These are phyloP conservation scores for Myotis pilosus DNA, from an alignment of 2,797 vertebrate genomes.

Conservation along the genomic window DNA sequence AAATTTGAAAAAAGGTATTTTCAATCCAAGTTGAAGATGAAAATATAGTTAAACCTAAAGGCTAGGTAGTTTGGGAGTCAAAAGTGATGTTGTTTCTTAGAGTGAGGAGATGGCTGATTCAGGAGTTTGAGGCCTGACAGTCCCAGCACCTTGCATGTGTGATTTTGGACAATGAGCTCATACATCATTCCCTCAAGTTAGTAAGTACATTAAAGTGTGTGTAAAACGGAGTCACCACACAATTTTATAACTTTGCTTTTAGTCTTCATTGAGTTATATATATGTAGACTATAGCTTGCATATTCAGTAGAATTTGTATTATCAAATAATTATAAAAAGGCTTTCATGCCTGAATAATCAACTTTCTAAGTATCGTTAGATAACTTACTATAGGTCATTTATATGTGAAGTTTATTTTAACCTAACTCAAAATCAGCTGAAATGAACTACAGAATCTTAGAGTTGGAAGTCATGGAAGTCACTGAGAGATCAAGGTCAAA, in stretches of 20 bases:
- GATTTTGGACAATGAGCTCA: background rate
- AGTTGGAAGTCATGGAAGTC: background rate
- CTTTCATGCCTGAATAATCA: background rate
- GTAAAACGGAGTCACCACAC: background rate
- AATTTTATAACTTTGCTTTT: background rate
- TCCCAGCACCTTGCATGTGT: background rate
- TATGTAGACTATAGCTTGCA: background rate
- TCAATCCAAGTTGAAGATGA: background rate
- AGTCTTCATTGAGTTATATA: background rate
- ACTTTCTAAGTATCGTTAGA: conserved; percentile 40
- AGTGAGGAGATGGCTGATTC: background rate
- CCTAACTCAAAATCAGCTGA: conserved; percentile 20
- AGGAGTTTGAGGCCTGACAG: background rate
- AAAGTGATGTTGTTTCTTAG: background rate
- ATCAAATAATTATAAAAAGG: background rate
- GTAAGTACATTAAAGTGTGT: background rate
- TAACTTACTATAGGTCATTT: background rate
- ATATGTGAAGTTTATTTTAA: background rate
- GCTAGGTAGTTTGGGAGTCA: background rate
- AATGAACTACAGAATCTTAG: background rate
- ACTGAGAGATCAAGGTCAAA: background rate
- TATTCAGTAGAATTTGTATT: background rate
- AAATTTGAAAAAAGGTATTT: conserved; percentile 42
- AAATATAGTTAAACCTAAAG: background rate
- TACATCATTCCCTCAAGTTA: conserved; percentile 14